Base-by-base conservation (phyloP, 2,797 vertebrate genomes). In the Micropoecilia bifurca region DNA sequence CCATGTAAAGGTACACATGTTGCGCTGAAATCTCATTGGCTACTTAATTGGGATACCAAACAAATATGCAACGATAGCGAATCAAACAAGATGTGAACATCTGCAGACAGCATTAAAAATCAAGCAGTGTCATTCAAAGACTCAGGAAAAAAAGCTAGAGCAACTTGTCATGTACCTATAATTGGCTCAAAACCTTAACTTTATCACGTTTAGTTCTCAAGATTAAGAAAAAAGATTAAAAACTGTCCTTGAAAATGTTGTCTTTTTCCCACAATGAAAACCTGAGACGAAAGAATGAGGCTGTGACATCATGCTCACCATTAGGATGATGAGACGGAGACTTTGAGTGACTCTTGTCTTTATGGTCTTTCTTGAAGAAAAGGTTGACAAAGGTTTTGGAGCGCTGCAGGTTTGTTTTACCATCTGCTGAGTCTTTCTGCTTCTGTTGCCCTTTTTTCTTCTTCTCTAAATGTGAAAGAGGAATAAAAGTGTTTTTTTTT, bases 381-480 rank as follows among this genome's bases (percentile, higher is more conserved):
- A 98, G 93, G 92, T 96, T 99, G 93, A 98, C 96, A 53, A 99
- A 97, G 1, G 98, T 99, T 96, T 99, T 99, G 89, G 98, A 99
- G 75, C 98, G 97, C 83, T 97, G 96, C 87, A 99, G 93, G 48
- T 89, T 93, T 8, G 94, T 93, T 75, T 96, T 90, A 76, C 95
- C 93, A 0, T 92, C 95, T 68, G 93, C 94, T 61, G 95, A 89
- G 87, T 95, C 97, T 76, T 87, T 93, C 86, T 96, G 95, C 88
- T 94, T 94, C 88, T 97, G 95, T 59, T 95, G 93, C n/a, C 57
- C 48, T 85, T 90, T 97, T 93, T 94, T 95, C 90, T 96, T 98
- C 94, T 91, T 90, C 90, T 99, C 98, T 99, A 89, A 74, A 89
- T 14, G 73, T 66, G 50, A 20, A 46, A 22, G 43, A 76, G 25